Evolutionary conservation across 2,797 vertebrate genomes (phyloP), one percentile per base, ranked within the genome.

Genomic region (Falco berigora): DNA sequence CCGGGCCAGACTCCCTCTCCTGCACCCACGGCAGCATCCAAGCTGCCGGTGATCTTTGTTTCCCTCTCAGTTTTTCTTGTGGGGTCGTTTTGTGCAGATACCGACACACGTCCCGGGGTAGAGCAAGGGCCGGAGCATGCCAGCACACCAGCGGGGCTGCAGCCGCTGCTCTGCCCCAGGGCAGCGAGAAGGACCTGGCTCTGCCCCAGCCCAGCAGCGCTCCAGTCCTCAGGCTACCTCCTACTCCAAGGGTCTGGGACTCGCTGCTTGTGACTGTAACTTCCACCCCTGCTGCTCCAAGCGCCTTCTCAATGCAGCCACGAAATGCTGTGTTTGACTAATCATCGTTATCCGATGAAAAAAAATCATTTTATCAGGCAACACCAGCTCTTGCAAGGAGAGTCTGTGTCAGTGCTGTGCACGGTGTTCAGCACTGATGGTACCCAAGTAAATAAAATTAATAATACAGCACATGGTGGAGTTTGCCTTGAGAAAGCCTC

Each of bases 381-480:
- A 22, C 19, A 0, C 22, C 3, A 14, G 63, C 47, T 61, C 64
- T 58, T 1, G 59, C 69, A 12, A 14, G 19, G 59, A 27, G 40
- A 16, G 28, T 5, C 28, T 6, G 66, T 1, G 1, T 5, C 3
- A 10, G 67, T 2, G 47, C 49, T n/a, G 4, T 4, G 67, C 50
- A 4, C 4, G 1, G 66, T 5, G 5, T 10, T 14, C 59, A 2
- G 34, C 4, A 12, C 50, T 2, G 61, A 24, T 1, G 61, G 22
- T 8, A 4, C 4, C 2, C 53, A 8, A 20, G 74, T 7, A 23
- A 61, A 20, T 34, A 23, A 16, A 55, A 23, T 4, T 10, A n/a
- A 6, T 20, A 55, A 44, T 9, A 4, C 15, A 6, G 49, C 50
- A 4, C 15, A 6, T 1, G n/a, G 5, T 1, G 50, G 80, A 16